Percentiles rank a stretch among this genome's conserved stretches.
phyloP scores from a whole-genome alignment of 2,113 vertebrate species.

The Acanthochromis polyacanthus region DNA sequence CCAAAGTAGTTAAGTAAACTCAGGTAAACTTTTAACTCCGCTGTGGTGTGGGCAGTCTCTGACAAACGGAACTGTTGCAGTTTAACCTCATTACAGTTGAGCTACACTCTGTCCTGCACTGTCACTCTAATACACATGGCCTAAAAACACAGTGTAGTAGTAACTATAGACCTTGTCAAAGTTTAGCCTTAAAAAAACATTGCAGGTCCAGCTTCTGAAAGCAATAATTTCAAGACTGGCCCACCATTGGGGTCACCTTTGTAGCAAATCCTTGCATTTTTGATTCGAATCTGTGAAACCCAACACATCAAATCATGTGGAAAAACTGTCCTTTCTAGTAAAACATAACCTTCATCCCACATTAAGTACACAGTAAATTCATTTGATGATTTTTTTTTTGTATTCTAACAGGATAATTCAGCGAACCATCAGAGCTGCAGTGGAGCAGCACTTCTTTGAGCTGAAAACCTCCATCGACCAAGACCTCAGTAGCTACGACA shows the following conservation, averaged over 20 bases:
- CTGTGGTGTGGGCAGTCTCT: background rate
- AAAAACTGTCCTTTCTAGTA: no score
- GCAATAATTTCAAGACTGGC: no score
- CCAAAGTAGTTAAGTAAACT: constrained; percentile 15
- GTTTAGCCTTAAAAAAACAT: background rate
- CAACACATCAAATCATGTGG: no score
- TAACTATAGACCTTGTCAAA: no score
- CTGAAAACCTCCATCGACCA: constrained; percentile 93
- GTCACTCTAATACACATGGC: no score
- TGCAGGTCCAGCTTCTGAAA: background rate
- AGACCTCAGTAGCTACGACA: constrained; percentile 81
- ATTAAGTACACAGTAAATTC: no score
- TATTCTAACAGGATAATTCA: constrained; percentile 89
- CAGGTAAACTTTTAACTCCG: background rate
- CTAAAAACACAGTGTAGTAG: no score
- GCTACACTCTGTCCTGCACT: background rate
- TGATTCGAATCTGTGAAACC: no score
- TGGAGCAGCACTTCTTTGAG: constrained; percentile 93
- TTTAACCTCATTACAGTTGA: constrained; percentile 2
- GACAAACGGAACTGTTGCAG: background rate
- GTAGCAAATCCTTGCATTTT: no score
- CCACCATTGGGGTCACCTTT: no score
- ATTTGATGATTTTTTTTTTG: constrained; percentile 16
- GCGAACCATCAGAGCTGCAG: constrained; percentile 92
- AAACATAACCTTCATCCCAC: no score